Conservation (phyloP, 2,113 vertebrate species). For the Poecile atricapillus region DNA sequence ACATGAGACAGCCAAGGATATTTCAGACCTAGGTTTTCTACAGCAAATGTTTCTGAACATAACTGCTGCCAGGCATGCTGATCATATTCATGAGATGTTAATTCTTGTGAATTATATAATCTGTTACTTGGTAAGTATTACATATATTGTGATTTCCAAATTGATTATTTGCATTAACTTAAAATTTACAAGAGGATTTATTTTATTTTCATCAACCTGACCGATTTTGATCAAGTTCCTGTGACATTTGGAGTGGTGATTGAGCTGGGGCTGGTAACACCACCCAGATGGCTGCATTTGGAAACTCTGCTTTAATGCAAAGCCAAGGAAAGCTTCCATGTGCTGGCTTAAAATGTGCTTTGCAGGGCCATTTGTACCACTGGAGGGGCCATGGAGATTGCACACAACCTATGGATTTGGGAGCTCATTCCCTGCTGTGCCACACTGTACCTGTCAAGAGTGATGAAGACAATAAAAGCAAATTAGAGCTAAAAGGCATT, state of each 20-base stretch:
- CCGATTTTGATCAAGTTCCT: neutral
- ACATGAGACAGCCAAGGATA: neutral
- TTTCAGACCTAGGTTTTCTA: neutral
- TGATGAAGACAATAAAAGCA: neutral
- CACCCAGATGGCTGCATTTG: neutral
- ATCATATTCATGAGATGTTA: neutral
- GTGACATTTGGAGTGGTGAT: neutral
- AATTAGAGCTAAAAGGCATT: slow-evolving; percentile 23
- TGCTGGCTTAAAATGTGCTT: neutral
- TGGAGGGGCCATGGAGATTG: neutral
- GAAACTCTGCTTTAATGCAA: neutral
- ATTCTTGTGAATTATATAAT: neutral
- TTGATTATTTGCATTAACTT: neutral
- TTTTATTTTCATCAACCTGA: neutral
- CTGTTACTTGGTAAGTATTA: neutral
- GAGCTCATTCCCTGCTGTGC: neutral
- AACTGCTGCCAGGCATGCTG: neutral
- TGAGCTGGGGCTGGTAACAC: neutral
- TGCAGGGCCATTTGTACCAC: neutral
- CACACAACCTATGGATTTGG: neutral
- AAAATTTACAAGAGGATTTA: neutral
- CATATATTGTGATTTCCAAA: neutral
- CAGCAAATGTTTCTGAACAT: neutral
- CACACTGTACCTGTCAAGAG: neutral
- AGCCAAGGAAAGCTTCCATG: neutral